Conservation (phyloP, 2,888 invertebrate species). For the Caenorhabditis becei region DNA sequence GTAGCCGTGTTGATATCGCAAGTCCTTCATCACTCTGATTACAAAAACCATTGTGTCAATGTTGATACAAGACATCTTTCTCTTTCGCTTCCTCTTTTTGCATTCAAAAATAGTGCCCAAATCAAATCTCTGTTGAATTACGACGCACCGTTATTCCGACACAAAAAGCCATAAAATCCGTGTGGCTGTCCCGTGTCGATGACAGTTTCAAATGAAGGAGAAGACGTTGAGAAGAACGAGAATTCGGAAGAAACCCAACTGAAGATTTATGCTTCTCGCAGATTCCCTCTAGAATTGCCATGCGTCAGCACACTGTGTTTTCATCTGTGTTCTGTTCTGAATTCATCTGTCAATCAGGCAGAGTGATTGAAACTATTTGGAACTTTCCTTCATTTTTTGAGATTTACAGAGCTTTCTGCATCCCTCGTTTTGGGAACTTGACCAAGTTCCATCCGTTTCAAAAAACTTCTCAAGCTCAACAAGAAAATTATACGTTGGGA, state of each 20-base stretch:
- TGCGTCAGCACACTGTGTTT: too few species aligned
- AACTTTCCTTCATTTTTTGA: too few species aligned
- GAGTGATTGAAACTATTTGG: too few species aligned
- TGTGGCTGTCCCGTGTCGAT: neutral
- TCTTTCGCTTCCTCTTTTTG: conserved; percentile 9
- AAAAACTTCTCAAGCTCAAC: too few species aligned
- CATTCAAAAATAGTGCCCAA: conserved; percentile 26
- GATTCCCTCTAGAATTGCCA: too few species aligned
- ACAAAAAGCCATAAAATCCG: conserved; percentile 40
- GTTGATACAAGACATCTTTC: conserved; percentile 43
- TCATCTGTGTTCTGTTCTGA: too few species aligned
- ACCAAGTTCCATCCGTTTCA: too few species aligned
- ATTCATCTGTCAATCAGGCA: too few species aligned
- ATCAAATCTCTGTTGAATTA: conserved; percentile 45
- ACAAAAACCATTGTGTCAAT: conserved; percentile 50
- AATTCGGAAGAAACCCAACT: neutral
- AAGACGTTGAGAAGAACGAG: conserved; percentile 16
- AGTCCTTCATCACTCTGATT: conserved; percentile 33
- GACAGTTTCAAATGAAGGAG: conserved; percentile 38
- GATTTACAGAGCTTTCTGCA: too few species aligned
- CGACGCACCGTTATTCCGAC: conserved; percentile 29
- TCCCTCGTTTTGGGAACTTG: too few species aligned
- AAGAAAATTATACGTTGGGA: too few species aligned
- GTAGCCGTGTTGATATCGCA: conserved; percentile 3
- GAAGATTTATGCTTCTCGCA: conserved; percentile 16